phyloP scores from a whole-genome alignment of 1,140 invertebrate genomes.

The Lithobius niger region DNA sequence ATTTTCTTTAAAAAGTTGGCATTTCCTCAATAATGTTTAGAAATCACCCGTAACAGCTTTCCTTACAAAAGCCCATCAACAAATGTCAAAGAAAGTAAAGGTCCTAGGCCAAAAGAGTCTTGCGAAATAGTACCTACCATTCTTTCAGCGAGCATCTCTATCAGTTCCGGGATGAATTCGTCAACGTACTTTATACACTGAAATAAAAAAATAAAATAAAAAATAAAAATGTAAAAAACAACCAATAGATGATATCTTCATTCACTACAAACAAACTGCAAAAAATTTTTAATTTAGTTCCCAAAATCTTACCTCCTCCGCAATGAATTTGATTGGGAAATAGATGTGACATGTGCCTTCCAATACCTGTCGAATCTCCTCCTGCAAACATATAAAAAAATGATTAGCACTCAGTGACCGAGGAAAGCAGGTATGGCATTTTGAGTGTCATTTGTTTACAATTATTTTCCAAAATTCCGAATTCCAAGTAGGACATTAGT shows the following conservation, averaged over 20 bases:
- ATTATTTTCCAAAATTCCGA: background rate
- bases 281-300: background rate
- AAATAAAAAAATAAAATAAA: slow-evolving; percentile 6
- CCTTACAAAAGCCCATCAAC: too few relatives aligned
- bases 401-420: too few relatives aligned
- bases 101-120: too few relatives aligned
- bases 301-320: slow-evolving; percentile 38
- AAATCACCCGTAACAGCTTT: too few relatives aligned
- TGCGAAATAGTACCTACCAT: slow-evolving; percentile 49
- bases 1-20: too few relatives aligned
- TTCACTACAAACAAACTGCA: background rate
- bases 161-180: slow-evolving; percentile 70
- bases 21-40: too few relatives aligned
- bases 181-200: slow-evolving; percentile 62
- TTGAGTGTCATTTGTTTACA: background rate
- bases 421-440: too few relatives aligned
- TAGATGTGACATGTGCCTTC: slow-evolving; percentile 67
- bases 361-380: slow-evolving; percentile 73
- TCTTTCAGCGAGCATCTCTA: slow-evolving; percentile 69
- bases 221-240: background rate
- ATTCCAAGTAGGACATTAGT: background rate
- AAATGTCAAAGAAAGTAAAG: too few relatives aligned
- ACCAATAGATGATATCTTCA: background rate
- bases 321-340: slow-evolving; percentile 57
- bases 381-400: too few relatives aligned